Evolutionary conservation across 2,113 vertebrate genomes (phyloP).

Genomic region (Pao palembangensis): DNA sequence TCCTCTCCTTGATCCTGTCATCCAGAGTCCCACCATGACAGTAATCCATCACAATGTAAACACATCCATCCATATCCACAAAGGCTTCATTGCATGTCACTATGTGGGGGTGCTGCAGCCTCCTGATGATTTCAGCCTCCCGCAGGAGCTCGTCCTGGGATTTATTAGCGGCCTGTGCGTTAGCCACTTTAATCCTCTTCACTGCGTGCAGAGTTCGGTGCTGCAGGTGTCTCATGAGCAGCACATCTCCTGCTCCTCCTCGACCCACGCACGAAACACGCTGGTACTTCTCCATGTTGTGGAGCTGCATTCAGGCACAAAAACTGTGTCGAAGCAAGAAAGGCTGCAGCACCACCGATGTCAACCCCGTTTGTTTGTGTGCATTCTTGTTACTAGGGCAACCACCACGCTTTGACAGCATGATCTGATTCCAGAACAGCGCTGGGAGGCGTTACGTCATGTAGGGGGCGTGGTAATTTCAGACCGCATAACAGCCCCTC

Average conservation of each 20-base stretch:
- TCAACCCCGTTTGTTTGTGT: conserved; percentile 30
- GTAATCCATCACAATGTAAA: conserved; percentile 79
- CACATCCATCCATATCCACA: conserved; percentile 53
- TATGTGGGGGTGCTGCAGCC: conserved; percentile 73
- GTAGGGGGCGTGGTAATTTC: too few relatives aligned
- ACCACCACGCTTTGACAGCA: background rate
- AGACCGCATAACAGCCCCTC: too few relatives aligned
- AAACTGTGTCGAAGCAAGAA: background rate
- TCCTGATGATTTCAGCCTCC: conserved; percentile 75
- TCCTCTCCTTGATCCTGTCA: conserved; percentile 68
- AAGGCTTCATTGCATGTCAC: conserved; percentile 74
- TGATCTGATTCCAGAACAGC: background rate
- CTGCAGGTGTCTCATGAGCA: conserved; percentile 72
- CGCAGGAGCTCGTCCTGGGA: conserved; percentile 62
- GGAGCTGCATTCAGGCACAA: background rate
- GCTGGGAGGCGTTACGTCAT: too few relatives aligned
- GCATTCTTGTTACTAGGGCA: conserved; percentile 11
- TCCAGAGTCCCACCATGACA: conserved; percentile 79
- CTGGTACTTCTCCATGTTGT: conserved; percentile 70
- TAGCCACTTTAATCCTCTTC: conserved; percentile 71
- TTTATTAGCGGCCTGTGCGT: conserved; percentile 44
- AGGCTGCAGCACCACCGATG: background rate
- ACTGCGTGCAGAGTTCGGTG: conserved; percentile 68
- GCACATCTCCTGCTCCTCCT: conserved; percentile 76
- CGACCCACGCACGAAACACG: conserved; percentile 69